Conservation (phyloP, 2,888 invertebrate genomes). For the Aporophyla lueneburgensis region DNA sequence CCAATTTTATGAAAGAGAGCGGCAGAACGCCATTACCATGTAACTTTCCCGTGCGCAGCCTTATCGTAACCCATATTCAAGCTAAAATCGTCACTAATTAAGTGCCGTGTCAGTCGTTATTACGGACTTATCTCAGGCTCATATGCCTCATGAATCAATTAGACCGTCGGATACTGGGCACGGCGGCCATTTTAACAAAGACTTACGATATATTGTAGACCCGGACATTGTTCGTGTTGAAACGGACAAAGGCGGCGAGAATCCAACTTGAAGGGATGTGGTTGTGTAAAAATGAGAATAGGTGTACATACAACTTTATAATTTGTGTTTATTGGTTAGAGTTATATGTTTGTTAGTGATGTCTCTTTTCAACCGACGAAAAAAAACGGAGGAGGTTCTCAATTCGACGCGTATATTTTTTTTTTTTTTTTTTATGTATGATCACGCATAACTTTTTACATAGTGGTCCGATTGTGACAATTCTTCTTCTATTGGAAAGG, state of each 20-base stretch:
- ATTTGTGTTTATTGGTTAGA: constrained; percentile 1
- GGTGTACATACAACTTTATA: constrained; percentile 6
- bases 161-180: constrained; percentile 66
- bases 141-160: constrained; percentile 82
- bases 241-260: constrained; percentile 68
- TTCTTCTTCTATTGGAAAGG: no score
- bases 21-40: constrained; percentile 40
- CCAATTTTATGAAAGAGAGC: constrained; percentile 59
- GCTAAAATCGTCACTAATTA: constrained; percentile 75
- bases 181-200: constrained; percentile 71
- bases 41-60: constrained; percentile 53
- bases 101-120: constrained; percentile 76
- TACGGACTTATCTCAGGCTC: constrained; percentile 76
- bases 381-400: no score
- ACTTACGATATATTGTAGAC: constrained; percentile 69
- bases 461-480: no score
- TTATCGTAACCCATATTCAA: constrained; percentile 68
- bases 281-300: constrained; percentile 36
- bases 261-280: constrained; percentile 61
- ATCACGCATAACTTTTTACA: no score
- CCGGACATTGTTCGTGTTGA: constrained; percentile 59
- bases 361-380: no score
- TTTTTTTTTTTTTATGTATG: no score
- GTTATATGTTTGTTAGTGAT: not conserved
- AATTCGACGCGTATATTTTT: no score